Conservation (phyloP, 2,113 vertebrate genomes). For the Mormyrus iriodes region DNA sequence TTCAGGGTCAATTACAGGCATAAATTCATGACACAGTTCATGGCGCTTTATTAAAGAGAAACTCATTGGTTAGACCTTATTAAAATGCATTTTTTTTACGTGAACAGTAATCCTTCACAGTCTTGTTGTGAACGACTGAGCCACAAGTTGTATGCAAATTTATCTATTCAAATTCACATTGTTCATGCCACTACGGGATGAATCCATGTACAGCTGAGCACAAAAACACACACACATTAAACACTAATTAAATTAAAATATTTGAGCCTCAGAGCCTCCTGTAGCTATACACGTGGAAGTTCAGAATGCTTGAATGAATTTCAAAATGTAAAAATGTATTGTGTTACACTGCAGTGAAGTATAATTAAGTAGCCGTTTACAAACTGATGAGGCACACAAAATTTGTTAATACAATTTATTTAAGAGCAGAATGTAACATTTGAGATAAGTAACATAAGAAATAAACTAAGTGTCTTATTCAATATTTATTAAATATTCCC, state of each 20-base stretch:
- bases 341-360: not conserved
- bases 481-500: not conserved
- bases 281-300: not conserved
- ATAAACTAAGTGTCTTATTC: not conserved
- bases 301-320: not conserved
- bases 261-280: not conserved
- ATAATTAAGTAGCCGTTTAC: not conserved
- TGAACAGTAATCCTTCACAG: constrained; percentile 5
- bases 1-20: not conserved
- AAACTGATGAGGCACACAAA: not conserved
- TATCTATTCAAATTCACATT: not conserved
- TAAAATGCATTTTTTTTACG: constrained; percentile 4
- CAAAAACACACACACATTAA: not conserved
- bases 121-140: not conserved
- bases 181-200: not conserved
- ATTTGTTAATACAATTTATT: not conserved
- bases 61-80: not conserved
- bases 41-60: not conserved
- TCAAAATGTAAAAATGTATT: not conserved
- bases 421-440: no score
- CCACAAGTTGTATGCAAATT: constrained; percentile 5
- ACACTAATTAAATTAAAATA: not conserved
- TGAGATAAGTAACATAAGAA: no score
- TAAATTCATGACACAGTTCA: constrained; percentile 2
- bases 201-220: not conserved